Evolutionary conservation across 2,888 invertebrate genomes (phyloP), one percentile per base, ranked within the genome.

Genomic region (Tenodera sinensis): DNA sequence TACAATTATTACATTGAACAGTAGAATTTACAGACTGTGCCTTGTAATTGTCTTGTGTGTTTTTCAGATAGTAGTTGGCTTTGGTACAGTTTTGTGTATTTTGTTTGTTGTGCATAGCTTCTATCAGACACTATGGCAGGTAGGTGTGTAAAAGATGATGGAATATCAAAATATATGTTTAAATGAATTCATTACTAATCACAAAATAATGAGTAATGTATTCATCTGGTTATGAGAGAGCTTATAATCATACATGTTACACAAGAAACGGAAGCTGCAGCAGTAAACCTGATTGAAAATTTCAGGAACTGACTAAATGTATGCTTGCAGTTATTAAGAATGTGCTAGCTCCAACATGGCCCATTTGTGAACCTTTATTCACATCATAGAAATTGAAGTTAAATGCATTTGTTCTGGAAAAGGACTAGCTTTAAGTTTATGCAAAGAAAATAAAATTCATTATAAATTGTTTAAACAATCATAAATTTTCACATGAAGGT

Each of bases 1-100:
- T 87, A 87, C 27, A 42, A 83, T 84, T 83, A 89, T 85, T 42
- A 90, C 81, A 90, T 88, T 86, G 83, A 83, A 90, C 86, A 88
- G 87, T 87, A 90, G 90, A 83, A 85, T 47, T 71, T 89, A 90
- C 89, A 90, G 90, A 90, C 89, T 89, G 90, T 90, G 90, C 90
- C 90, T 90, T 90, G 90, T 89, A 90, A 90, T 89, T 88, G 89
- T 90, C 86, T 89, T 88, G 89, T 88, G 85, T 85, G 85, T 85
- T 85, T 71, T 71, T 71, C 54, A 71, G 54, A 71, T 71, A 71
- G 54, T 71, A 71, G 54, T 71, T 71, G 54, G 54, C 54, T 71
- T 71, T 71, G 54, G 54, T 71, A 71, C 54, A 71, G 54, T 71
- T 71, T 15, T 71, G 54, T 71, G 54, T 71, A 25, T 71, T 71